Evolutionary conservation across 2,113 vertebrate genomes (phyloP), one percentile per base, ranked within the genome.

Genomic region (Riparia riparia): DNA sequence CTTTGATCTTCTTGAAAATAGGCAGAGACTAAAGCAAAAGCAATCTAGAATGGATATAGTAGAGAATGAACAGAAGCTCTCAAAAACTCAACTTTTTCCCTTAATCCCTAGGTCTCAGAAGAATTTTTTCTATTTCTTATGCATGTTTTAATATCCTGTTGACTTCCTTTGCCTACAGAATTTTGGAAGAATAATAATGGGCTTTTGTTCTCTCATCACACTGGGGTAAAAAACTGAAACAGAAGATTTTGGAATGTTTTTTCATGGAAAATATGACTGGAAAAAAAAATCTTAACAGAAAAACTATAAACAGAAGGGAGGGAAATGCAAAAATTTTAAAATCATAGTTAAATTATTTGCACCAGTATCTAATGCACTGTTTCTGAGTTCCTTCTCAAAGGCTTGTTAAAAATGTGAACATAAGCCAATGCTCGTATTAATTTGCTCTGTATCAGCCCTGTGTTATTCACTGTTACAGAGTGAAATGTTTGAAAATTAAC

Each of bases 1-100:
- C 32, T 88, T 95, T 71, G 26, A 60, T 92, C 51, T 84, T 64
- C 39, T 80, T 49, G 31, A 72, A 82, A 80, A 29, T 8, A 86
- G 49, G 14, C 11, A 77, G 74, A 47, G 45, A 19, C 64, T 69
- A 88, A 89, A 45, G 54, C 9, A 90, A 65, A 80, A 53, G 29
- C 6, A 76, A 9, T 60, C 50, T 61, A 47, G 26, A 73, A 70
- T 16, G 32, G 25, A 45, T 73, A 39, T 16, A 70, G 51, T 69
- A 85, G 9, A 74, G 31, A 72, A 21, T n/a, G 63, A 92, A 60
- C 10, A 71, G 44, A 28, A 79, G 17, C 29, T 68, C 19, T 42
- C 69, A 53, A 32, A 78, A 47, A 28, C 15, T 83, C 7, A 3
- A 69, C 1, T 20, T 80, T 79, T 83, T 10, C 13, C 32, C 24